A percentile compares a stretch with the other conserved stretches of the same genome.
Evolutionary conservation across 2,888 invertebrate genomes (phyloP).

Genomic region (Coremacera marginata): DNA sequence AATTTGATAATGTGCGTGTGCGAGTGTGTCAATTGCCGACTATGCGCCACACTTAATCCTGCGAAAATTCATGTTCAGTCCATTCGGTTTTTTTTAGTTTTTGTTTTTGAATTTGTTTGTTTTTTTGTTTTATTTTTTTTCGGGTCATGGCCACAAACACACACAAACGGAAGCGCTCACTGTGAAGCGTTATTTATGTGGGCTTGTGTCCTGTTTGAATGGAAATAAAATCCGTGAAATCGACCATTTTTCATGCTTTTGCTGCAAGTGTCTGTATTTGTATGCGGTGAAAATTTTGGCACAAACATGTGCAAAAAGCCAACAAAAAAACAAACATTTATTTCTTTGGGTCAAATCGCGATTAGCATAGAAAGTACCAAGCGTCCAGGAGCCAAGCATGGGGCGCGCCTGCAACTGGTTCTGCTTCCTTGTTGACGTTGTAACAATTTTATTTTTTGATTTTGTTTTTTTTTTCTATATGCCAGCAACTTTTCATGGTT

Average conservation of each 20-base stretch:
- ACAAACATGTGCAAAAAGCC: neutral
- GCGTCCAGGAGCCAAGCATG: neutral
- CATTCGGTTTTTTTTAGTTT: neutral
- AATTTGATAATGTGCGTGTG: neutral
- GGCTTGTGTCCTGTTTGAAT: conserved; percentile 28
- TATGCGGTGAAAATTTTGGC: conserved; percentile 3
- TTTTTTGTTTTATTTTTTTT: neutral
- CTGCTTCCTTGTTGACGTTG: neutral
- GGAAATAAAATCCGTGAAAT: conserved; percentile 33
- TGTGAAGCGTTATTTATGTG: conserved; percentile 26
- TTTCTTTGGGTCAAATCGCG: conserved; percentile 21
- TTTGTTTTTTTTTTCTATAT: neutral
- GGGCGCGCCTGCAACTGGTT: too few species aligned
- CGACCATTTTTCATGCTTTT: conserved; percentile 24
- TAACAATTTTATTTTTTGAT: neutral
- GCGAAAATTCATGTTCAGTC: conserved; percentile 15
- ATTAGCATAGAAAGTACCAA: conserved; percentile 12
- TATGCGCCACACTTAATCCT: conserved; percentile 9
- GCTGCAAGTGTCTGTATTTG: neutral
- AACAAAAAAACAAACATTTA: neutral
- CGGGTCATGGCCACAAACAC: neutral
- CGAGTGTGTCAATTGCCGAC: neutral
- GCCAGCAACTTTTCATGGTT: neutral
- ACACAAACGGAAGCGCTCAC: conserved; percentile 5
- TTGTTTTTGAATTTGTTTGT: neutral